Conservation (phyloP, 2,113 vertebrate species). For the Neogobius melanostomus region DNA sequence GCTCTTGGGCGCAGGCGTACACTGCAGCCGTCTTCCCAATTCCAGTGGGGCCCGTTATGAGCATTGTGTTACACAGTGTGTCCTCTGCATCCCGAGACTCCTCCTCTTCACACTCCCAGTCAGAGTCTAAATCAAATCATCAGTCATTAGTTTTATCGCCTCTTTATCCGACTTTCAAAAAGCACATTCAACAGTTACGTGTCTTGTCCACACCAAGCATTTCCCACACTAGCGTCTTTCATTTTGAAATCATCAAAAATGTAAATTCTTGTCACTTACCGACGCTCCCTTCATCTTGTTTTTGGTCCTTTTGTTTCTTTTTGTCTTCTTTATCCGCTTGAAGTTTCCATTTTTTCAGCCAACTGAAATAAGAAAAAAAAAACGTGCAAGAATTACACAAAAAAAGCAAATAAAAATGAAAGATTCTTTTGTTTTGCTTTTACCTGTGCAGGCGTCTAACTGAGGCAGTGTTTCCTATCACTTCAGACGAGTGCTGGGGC, state of each 20-base stretch:
- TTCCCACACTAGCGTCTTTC: no score
- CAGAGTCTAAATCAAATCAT: slow-evolving; percentile 63
- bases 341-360: slow-evolving; percentile 96
- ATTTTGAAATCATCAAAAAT: no score
- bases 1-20: slow-evolving; percentile 96
- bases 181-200: no score
- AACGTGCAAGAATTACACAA: neutral
- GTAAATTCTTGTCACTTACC: slow-evolving; percentile 46
- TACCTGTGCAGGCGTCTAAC: slow-evolving; percentile 88
- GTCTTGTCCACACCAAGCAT: no score
- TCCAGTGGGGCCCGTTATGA: slow-evolving; percentile 91
- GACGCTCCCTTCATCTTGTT: slow-evolving; percentile 75
- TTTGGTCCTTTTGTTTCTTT: slow-evolving; percentile 81
- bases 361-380: slow-evolving; percentile 70
- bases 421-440: slow-evolving; percentile 7
- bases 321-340: slow-evolving; percentile 89
- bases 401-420: neutral
- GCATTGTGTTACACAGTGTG: slow-evolving; percentile 87
- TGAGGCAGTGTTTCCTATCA: slow-evolving; percentile 86
- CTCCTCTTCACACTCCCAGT: slow-evolving; percentile 77
- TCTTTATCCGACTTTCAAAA: no score
- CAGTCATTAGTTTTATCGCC: neutral
- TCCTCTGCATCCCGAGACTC: slow-evolving; percentile 77
- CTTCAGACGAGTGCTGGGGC: slow-evolving; percentile 87
- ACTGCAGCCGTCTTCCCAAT: slow-evolving; percentile 95